Evolutionary conservation across 2,113 vertebrate species (phyloP).

Genomic region (Cryptomyrus ogoouensis): DNA sequence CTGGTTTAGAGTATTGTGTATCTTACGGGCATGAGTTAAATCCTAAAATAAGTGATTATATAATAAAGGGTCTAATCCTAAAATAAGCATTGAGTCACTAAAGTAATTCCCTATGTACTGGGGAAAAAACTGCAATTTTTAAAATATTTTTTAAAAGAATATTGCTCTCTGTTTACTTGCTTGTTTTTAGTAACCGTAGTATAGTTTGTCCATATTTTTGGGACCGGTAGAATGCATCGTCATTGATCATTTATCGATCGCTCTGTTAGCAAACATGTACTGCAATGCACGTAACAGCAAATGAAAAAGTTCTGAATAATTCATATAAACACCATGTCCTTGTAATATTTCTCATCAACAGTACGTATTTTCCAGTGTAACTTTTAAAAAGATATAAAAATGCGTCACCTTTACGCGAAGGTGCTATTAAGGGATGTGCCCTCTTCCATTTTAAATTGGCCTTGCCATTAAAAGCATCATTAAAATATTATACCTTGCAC

Average conservation of each 20-base stretch:
- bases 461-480: not conserved
- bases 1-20: not conserved
- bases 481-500: not conserved
- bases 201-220: not conserved
- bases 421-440: not conserved
- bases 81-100: not conserved
- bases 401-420: not conserved
- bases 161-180: not conserved
- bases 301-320: not conserved
- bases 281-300: not conserved
- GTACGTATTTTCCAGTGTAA: not conserved
- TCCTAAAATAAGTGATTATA: not conserved
- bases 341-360: not conserved
- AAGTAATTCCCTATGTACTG: not conserved
- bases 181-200: not conserved
- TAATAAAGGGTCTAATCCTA: not conserved
- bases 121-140: not conserved
- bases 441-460: not conserved
- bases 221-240: not conserved
- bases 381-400: not conserved
- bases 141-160: not conserved
- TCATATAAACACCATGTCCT: not conserved
- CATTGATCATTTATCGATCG: not conserved
- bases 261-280: not conserved
- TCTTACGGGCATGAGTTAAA: not conserved